Evolutionary conservation across 2,888 invertebrate genomes (phyloP).

Genomic region (Hypercompe scribonia): DNA sequence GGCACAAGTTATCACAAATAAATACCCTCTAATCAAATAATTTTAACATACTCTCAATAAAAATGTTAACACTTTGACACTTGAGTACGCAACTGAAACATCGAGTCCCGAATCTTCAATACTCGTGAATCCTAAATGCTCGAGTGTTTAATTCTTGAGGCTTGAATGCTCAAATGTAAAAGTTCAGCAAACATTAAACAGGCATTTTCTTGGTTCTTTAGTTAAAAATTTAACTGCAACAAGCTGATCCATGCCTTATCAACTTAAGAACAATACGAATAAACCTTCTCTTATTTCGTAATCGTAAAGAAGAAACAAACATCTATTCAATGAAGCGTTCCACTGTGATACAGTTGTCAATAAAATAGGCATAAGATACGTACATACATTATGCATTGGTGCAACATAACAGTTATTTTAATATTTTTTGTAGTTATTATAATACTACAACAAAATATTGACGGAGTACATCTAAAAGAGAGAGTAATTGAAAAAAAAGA

Average conservation of each 20-base stretch:
- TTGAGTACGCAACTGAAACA: too few species aligned
- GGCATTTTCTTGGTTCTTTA: too few species aligned
- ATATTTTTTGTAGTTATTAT: constrained; percentile 4
- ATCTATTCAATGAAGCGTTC: background rate
- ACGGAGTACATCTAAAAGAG: constrained; percentile 6
- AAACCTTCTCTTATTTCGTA: constrained; percentile 16
- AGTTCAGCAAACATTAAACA: background rate
- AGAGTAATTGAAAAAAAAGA: constrained; percentile 47
- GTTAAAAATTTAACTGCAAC: background rate
- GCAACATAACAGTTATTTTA: background rate
- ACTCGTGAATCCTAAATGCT: too few species aligned
- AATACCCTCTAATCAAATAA: too few species aligned
- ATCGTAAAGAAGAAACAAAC: constrained; percentile 11
- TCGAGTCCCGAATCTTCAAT: too few species aligned
- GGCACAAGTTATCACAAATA: too few species aligned
- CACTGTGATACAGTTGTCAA: background rate
- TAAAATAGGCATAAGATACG: background rate
- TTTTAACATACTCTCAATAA: too few species aligned
- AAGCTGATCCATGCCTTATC: background rate
- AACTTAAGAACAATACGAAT: constrained; percentile 18
- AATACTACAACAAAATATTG: background rate
- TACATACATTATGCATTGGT: constrained; percentile 7
- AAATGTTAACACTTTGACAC: too few species aligned
- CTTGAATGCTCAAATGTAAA: too few species aligned
- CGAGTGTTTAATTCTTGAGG: too few species aligned